phyloP scores from a whole-genome alignment of 2,113 vertebrate genomes.

The Rhea americana region DNA sequence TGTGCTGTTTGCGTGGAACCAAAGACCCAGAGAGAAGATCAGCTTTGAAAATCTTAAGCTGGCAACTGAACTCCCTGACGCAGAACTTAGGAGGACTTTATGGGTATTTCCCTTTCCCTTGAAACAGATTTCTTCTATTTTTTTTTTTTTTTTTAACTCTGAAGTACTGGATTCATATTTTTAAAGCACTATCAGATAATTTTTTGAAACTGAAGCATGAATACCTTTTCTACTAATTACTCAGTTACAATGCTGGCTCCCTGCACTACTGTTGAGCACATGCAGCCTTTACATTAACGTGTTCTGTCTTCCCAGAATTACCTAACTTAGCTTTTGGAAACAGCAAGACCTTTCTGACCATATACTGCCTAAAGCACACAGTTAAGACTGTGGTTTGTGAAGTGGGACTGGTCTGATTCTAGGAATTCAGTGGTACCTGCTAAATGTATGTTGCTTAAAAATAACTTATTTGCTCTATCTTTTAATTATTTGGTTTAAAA shows the following conservation, averaged over 20 bases:
- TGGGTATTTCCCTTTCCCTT: constrained; percentile 85
- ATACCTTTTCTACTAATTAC: neutral
- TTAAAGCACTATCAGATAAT: neutral
- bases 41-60: constrained; percentile 99
- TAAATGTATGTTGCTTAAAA: neutral
- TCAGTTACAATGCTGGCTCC: neutral
- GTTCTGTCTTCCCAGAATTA: neutral
- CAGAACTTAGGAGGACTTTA: constrained; percentile 95
- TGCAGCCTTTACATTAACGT: neutral
- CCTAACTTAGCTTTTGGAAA: neutral
- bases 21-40: constrained; percentile 97
- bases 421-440: neutral
- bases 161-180: constrained; percentile 31
- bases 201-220: neutral
- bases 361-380: neutral
- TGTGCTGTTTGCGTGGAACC: constrained; percentile 98
- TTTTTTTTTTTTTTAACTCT: neutral
- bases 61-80: constrained; percentile 96
- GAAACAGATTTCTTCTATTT: constrained; percentile 26
- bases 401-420: neutral
- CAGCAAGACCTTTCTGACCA: neutral
- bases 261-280: neutral
- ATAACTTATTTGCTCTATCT: constrained; percentile 10
- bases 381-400: neutral
- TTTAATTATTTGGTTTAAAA: neutral